Evolutionary conservation across 1,140 invertebrate species (phyloP).

Genomic region (Gerris buenoi): DNA sequence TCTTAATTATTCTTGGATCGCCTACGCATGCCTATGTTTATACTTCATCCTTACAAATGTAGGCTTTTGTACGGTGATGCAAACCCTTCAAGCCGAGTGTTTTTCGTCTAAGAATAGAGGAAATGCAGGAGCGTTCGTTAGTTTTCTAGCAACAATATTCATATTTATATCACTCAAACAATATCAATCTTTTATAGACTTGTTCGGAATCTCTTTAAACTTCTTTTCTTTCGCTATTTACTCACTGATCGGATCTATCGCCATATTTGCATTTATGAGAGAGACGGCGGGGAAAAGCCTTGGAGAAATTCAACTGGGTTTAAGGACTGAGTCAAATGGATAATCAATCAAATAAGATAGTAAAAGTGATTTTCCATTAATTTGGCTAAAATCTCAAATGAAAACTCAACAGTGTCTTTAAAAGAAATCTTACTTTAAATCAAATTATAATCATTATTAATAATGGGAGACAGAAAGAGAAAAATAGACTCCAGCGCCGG

Average conservation of each 20-base stretch:
- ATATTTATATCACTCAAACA: conserved; percentile 13
- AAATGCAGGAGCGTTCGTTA: background rate
- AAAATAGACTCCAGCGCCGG: too few species aligned
- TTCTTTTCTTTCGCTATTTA: conserved; percentile 7
- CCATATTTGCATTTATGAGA: conserved; percentile 4
- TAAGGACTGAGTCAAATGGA: background rate
- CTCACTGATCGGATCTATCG: conserved; percentile 11
- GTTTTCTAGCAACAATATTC: background rate
- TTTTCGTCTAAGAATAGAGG: conserved; percentile 10
- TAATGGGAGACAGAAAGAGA: too few species aligned
- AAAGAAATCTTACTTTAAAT: too few species aligned
- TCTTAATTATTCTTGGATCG: background rate
- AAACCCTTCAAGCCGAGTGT: conserved; percentile 11
- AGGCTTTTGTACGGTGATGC: conserved; percentile 17
- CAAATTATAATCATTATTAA: too few species aligned
- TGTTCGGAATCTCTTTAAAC: conserved; percentile 10
- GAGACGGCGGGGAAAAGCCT: conserved; percentile 16
- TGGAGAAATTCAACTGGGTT: conserved; percentile 10
- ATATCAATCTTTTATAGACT: conserved; percentile 12
- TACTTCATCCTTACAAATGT: conserved; percentile 13
- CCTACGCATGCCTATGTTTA: conserved; percentile 2
- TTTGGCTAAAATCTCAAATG: too few species aligned
- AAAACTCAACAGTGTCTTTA: too few species aligned
- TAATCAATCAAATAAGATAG: too few species aligned
- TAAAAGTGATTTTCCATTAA: too few species aligned